A percentile compares a stretch with the other conserved stretches of the same genome.
phyloP scores from a whole-genome alignment of 2,797 vertebrate species.

The Oophaga sylvatica region DNA sequence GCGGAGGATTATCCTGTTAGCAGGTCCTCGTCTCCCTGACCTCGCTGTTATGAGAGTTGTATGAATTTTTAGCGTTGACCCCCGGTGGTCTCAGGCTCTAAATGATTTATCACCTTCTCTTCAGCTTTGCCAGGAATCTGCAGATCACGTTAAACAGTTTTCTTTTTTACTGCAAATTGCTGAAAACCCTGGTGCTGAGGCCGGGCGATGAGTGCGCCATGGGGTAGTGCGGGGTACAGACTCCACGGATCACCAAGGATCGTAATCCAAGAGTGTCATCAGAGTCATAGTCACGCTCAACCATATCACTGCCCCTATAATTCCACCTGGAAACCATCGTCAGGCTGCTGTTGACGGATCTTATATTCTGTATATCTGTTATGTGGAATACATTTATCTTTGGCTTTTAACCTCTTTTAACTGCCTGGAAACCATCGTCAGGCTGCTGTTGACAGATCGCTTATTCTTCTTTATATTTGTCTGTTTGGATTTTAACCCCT shows the following conservation, averaged over 20 bases:
- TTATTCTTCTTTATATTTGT: too few species aligned
- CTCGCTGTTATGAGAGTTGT: constrained; percentile 26
- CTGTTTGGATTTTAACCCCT: too few species aligned
- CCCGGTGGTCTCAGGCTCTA: constrained; percentile 22
- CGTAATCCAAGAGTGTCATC: too few species aligned
- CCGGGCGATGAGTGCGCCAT: background rate
- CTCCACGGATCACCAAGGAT: too few species aligned
- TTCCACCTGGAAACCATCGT: too few species aligned
- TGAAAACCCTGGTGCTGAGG: background rate
- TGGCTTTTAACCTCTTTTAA: too few species aligned
- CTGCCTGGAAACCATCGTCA: background rate
- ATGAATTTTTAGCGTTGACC: constrained; percentile 29
- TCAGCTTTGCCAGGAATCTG: constrained; percentile 17
- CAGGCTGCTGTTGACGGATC: too few species aligned
- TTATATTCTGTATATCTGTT: too few species aligned
- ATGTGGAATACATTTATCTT: too few species aligned
- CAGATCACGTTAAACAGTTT: constrained; percentile 16
- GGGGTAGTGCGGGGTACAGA: background rate
- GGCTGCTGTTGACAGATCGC: too few species aligned
- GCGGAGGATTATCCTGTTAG: constrained; percentile 18
- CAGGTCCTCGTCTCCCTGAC: constrained; percentile 29
- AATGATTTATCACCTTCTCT: constrained; percentile 39
- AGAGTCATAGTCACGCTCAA: too few species aligned
- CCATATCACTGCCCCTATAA: too few species aligned
- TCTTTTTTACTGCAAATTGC: constrained; percentile 5